Base-by-base conservation (phyloP, 2,113 vertebrate species). In the Peromyscus californicus region DNA sequence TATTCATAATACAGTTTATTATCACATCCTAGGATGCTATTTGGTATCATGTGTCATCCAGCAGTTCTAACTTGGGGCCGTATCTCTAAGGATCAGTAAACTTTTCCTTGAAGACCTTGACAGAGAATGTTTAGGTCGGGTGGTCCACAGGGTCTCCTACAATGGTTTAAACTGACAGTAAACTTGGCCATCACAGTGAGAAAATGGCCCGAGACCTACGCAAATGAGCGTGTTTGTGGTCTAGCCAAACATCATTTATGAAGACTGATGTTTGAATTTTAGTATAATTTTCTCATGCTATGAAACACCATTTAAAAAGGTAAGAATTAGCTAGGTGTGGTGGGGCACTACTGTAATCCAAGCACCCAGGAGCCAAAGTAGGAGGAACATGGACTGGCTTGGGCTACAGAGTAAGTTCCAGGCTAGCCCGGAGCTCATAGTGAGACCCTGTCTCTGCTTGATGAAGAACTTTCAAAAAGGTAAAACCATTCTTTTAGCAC, bases 1-100 rank as follows among this genome's bases (percentile, higher is more conserved):
- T 17, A 42, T 69, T 15, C 15, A 11, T 11, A 65, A 15, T 2
- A 0, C 1, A 1, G 90, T 4, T 59, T 61, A 21, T 79, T 3
- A 67, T 33, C 26, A 22, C 54, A 2, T 78, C 17, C 69, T 67
- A 42, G 78, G 65, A 48, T 36, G 54, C 29, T 15, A 1, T 8
- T 39, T 8, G 83, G 26, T 7, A 0, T 31, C 1, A 3, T 54
- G 1, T 29, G 31, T 10, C 26, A 0, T 57, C 13, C 0, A 2
- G 78, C 54, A 26, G 19, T 39, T 72, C 26, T 78, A 22, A 63
- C 67, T 42, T 74, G 7, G 15, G 0, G 79, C 26, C 51, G 7
- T 10, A 8, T 72, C 67, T 79, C 36, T 31, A 33, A 29, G 1
- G 13, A 42, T 33, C 39, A 6, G 54, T 61, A 33, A 1, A 11